Base-by-base conservation (phyloP, 2,113 vertebrate genomes). In the Gavialis gangeticus region DNA sequence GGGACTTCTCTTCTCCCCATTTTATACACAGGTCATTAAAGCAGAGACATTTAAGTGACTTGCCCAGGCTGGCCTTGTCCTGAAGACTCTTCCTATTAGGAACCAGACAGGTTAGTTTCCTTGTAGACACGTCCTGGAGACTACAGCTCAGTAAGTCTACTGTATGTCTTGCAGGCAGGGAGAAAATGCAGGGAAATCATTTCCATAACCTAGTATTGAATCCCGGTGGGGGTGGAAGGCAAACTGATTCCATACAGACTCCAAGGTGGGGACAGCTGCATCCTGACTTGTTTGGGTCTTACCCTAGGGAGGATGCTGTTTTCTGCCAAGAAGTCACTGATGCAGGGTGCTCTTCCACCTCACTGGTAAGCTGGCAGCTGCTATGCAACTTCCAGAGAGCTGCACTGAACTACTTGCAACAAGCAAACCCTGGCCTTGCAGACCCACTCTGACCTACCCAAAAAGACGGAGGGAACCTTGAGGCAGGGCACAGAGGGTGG, bases 21-120 rank as follows among this genome's bases (percentile, higher is more conserved):
- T 79, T 67, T 83, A 93, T 54, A 92, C 76, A 25, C 10, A 37
- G 57, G 37, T 4, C 92, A 28, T 57, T 67, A 80, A 85, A 82
- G 25, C 9, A 58, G 63, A 87, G 55, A 46, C 8, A 9, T 46
- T 46, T 46, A 46, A 46, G 46, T 46, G 46, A 46, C 46, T 46
- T 46, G 46, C 7, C 46, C 46, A 46, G 46, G 46, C 46, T 46
- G 46, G 46, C 46, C 46, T 46, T 46, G 46, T 46, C 9, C 46
- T 46, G 46, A 46, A 46, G 46, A 46, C 46, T 46, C 46, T 46
- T 46, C 46, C 46, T 46, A 46, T 46, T 46, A 46, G 46, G 46
- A 46, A 46, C 6, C 69, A 84, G 82, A 78, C 37, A 96, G 69
- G 1, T 64, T 28, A 84, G 57, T 46, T 46, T 46, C 46, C 46